These are phyloP conservation scores for Phoxinus dragarum DNA, from an alignment of 2,797 vertebrate species.

Conservation along the genomic window DNA sequence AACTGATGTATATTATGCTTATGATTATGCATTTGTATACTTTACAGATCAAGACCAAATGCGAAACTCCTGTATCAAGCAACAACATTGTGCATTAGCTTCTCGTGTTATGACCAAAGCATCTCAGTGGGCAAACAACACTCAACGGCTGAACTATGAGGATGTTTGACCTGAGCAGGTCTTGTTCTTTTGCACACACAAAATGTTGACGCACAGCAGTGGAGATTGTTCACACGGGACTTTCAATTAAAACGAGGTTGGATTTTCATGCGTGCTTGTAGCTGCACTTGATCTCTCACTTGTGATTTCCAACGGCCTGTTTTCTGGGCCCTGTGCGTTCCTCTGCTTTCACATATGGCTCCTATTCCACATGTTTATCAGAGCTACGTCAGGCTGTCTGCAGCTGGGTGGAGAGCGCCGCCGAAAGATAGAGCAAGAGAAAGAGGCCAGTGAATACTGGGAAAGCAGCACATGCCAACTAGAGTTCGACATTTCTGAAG, in stretches of 20 bases:
- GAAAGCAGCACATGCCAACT: slow-evolving; percentile 11
- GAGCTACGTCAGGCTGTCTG: slow-evolving; percentile 55
- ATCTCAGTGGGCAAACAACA: background rate
- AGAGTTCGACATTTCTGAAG: background rate
- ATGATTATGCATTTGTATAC: slow-evolving; percentile 79
- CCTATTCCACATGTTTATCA: slow-evolving; percentile 60
- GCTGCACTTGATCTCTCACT: slow-evolving; percentile 48
- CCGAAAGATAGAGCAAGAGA: slow-evolving; percentile 29
- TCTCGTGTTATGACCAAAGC: slow-evolving; percentile 61
- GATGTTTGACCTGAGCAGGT: background rate
- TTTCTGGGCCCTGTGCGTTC: slow-evolving; percentile 53
- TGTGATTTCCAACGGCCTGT: slow-evolving; percentile 47
- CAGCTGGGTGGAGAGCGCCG: slow-evolving; percentile 51
- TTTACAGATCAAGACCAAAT: slow-evolving; percentile 76
- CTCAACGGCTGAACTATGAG: background rate
- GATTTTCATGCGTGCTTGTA: slow-evolving; percentile 3
- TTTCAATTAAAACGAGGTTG: background rate
- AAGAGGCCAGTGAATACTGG: background rate
- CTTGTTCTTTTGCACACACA: background rate
- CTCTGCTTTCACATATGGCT: slow-evolving; percentile 58
- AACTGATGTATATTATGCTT: slow-evolving; percentile 78
- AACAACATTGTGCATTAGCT: slow-evolving; percentile 68
- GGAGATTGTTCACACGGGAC: background rate
- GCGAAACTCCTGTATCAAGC: slow-evolving; percentile 76
- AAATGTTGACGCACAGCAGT: background rate